Evolutionary conservation across 2,888 invertebrate species (phyloP).

Genomic region (Drosophila paramelanica): DNA sequence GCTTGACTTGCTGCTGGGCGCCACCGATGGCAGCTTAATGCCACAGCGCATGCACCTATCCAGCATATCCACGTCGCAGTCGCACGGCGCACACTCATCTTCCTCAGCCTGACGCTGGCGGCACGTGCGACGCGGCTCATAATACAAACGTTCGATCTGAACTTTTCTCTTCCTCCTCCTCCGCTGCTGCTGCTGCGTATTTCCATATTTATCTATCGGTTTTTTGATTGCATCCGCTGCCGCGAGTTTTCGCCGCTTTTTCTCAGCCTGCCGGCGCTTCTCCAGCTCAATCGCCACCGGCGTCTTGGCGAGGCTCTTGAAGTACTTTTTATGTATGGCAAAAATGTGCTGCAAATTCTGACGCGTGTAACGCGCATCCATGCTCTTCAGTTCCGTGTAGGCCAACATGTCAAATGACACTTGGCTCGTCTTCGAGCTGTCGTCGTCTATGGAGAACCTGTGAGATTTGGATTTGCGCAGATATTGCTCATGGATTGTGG

Average conservation of each 20-base stretch:
- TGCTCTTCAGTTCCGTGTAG: not conserved
- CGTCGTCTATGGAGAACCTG: not conserved
- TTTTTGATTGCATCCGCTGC: no score
- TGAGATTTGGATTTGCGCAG: no score
- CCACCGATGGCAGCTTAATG: not conserved
- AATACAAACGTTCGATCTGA: constrained; percentile 35
- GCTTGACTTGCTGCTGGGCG: not conserved
- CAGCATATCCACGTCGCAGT: not conserved
- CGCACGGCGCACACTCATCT: not conserved
- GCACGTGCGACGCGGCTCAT: constrained; percentile 49
- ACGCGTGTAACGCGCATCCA: constrained; percentile 35
- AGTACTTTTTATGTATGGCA: constrained; percentile 13
- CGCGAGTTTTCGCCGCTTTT: not conserved
- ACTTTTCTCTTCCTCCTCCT: not conserved
- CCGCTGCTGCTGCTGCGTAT: not conserved
- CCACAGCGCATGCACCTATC: constrained; percentile 52
- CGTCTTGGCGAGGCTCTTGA: not conserved
- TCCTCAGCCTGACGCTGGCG: constrained; percentile 37
- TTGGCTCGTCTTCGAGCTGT: no score
- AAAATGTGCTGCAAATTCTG: constrained; percentile 25
- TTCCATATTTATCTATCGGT: no score
- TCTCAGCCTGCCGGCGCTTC: not conserved
- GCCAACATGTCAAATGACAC: not conserved
- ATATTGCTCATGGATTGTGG: not conserved
- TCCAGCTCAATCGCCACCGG: not conserved